Evolutionary conservation across 2,113 vertebrate genomes (phyloP).

Genomic region (Platysternon megacephalum): DNA sequence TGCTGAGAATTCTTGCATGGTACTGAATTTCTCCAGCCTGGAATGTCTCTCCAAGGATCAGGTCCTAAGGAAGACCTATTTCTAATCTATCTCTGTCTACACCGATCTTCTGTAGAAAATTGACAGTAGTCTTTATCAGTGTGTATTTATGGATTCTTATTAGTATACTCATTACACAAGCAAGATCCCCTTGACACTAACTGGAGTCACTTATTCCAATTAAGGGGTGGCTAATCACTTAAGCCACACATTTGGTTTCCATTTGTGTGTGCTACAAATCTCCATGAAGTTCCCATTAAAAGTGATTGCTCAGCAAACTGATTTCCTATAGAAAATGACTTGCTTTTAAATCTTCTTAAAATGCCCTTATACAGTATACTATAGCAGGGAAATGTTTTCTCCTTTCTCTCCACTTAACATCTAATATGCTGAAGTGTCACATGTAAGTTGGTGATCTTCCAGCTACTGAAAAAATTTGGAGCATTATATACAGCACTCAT

Average conservation of each 20-base stretch:
- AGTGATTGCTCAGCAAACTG: neutral
- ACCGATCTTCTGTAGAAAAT: neutral
- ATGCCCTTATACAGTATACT: neutral
- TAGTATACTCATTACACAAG: fast-evolving
- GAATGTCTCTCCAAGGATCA: too few species aligned
- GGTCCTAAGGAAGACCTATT: too few species aligned
- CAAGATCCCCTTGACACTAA: neutral
- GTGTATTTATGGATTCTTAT: neutral
- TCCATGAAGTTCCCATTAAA: neutral
- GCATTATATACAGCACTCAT: neutral
- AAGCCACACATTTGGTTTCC: neutral
- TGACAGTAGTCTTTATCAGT: neutral
- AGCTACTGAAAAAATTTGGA: neutral
- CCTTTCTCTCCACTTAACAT: neutral
- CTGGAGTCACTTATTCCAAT: neutral
- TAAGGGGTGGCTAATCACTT: neutral
- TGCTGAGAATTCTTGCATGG: too few species aligned
- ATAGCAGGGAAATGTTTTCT: neutral
- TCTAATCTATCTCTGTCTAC: too few species aligned
- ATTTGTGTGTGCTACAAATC: neutral
- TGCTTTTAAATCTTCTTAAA: neutral
- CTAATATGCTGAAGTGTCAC: neutral
- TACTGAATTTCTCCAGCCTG: too few species aligned
- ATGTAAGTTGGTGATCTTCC: neutral
- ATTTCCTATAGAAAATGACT: neutral